Percentiles rank a stretch among this genome's conserved stretches.
These are phyloP conservation scores for Brachionus angularis DNA, from an alignment of 1,140 invertebrate genomes.

Conservation along the genomic window DNA sequence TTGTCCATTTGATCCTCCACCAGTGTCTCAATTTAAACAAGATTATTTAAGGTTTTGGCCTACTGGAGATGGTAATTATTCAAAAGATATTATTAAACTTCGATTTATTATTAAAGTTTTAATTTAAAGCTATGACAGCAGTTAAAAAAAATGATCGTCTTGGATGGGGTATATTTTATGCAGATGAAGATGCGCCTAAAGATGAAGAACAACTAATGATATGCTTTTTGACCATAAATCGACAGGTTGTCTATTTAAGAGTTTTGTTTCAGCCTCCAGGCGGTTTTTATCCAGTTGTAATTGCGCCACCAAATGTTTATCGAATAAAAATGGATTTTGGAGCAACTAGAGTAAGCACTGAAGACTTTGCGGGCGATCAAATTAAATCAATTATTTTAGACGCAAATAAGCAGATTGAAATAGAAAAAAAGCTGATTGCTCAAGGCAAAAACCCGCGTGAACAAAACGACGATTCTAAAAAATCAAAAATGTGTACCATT, in stretches of 20 bases:
- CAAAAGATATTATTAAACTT: slow-evolving; percentile 44
- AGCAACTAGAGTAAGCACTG: slow-evolving; percentile 24
- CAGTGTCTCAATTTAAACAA: slow-evolving; percentile 50
- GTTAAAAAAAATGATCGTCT: slow-evolving; percentile 47
- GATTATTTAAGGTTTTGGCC: slow-evolving; percentile 53
- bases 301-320: slow-evolving; percentile 47
- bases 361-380: slow-evolving; percentile 43
- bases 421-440: slow-evolving; percentile 32
- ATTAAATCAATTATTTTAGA: slow-evolving; percentile 43
- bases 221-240: slow-evolving; percentile 53
- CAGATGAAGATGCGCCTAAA: slow-evolving; percentile 45
- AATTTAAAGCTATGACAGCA: slow-evolving; percentile 23
- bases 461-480: slow-evolving; percentile 34
- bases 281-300: slow-evolving; percentile 51
- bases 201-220: slow-evolving; percentile 52
- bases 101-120: not conserved
- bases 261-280: slow-evolving; percentile 52
- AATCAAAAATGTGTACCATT: slow-evolving; percentile 41
- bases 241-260: slow-evolving; percentile 49
- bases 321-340: slow-evolving; percentile 44
- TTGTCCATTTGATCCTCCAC: slow-evolving; percentile 50
- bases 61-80: slow-evolving; percentile 46
- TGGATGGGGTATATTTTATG: slow-evolving; percentile 50
- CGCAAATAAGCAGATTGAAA: slow-evolving; percentile 43
- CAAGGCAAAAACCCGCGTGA: slow-evolving; percentile 44